phyloP scores from a whole-genome alignment of 2,888 invertebrate genomes.

The Lasioglossum vierecki region DNA sequence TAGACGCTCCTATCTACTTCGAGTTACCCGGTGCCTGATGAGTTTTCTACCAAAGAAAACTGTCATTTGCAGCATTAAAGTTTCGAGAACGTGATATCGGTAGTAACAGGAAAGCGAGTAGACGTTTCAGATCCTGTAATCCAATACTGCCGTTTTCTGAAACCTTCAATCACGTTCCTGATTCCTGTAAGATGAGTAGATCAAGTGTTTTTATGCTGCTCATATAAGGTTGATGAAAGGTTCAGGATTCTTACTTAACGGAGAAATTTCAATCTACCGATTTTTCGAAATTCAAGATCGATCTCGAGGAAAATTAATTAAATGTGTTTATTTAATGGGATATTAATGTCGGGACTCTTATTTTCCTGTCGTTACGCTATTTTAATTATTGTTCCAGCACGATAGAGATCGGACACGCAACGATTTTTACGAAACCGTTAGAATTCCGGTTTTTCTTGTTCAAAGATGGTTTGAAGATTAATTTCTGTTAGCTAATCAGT shows the following conservation, averaged over 20 bases:
- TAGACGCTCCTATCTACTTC: conserved; percentile 12
- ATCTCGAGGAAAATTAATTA: not conserved
- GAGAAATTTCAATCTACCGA: not conserved
- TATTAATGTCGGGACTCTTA: not conserved
- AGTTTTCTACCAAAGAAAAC: conserved; percentile 17
- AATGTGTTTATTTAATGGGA: not conserved
- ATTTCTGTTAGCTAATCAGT: not conserved
- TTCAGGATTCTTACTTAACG: not conserved
- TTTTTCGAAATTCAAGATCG: not conserved
- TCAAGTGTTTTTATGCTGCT: not conserved
- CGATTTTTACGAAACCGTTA: not conserved
- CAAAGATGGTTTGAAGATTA: not conserved
- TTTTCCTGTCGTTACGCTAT: not conserved
- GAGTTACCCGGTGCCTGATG: not conserved
- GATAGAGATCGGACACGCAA: not conserved
- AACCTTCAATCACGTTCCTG: conserved; percentile 20
- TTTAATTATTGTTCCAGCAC: not conserved
- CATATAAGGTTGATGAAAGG: not conserved
- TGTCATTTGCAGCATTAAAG: conserved; percentile 36
- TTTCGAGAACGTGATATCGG: not conserved
- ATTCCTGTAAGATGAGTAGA: not conserved
- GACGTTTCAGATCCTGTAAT: conserved; percentile 18
- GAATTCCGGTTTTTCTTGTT: conserved; percentile 6
- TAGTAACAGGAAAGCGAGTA: conserved; percentile 12
- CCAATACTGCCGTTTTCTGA: conserved; percentile 1